Base-by-base conservation (phyloP, 2,888 invertebrate genomes). In the Habroteleia sp. region DNA sequence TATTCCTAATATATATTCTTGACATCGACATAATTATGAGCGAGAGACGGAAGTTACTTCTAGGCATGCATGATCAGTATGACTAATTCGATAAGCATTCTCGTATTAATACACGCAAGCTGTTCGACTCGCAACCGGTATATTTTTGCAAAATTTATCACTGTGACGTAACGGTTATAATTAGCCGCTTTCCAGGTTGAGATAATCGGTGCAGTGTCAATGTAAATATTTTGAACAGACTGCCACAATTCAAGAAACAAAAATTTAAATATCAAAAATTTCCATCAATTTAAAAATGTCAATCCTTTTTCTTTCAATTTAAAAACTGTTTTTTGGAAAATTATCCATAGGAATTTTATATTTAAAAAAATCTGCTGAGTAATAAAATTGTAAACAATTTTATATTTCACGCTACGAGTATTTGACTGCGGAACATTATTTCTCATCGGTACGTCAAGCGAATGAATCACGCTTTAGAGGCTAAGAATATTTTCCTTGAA, bases 71-170 rank as follows among this genome's bases (percentile, higher is more conserved):
- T 35, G 60, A 69, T 33, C 48, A 33, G 60, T 29, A 63, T 62
- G 71, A 62, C 62, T 52, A 72, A 66, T 42, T 60, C 46, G 60
- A 62, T 76, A 72, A 54, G 54, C 60, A 29, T 58, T 65, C 8
- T 44, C 20, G 31, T 54, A 35, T 10, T 23, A n/a, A 42, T 14
- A 11, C 27, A 23, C 42, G 8, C 48, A 66, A 46, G 20, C 23
- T 17, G 8, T 39, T 25, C 44, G 31, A 42, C 56, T 42, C 17
- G 10, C 42, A 7, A 31, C 11, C 17, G 13, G 31, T n/a, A 52
- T 37, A 50, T 52, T 58, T 62, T 60, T 46, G 41, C 42, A 56
- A 63, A 66, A 58, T 35, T 48, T 31, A 66, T 37, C 17, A 6
- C 10, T 10, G 8, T 46, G 56, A 56, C 41, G 23, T 41, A 39